Conservation (phyloP, 2,888 invertebrate genomes). For the Amiota mariae region DNA sequence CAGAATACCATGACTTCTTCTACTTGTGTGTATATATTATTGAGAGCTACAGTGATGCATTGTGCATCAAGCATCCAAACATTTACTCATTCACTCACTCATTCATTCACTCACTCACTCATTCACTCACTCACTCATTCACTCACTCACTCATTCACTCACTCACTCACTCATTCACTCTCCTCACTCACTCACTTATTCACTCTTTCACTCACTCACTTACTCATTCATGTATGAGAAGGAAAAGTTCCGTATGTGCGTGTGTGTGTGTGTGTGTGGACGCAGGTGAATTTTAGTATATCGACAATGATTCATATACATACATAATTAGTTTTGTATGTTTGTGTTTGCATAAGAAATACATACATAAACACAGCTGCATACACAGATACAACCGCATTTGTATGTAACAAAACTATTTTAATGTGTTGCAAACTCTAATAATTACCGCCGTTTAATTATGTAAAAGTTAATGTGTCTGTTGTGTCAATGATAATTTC, state of each 20-base stretch:
- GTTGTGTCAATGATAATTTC: constrained; percentile 19
- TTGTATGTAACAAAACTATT: too few relatives aligned
- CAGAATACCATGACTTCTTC: constrained; percentile 1
- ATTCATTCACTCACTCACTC: neutral
- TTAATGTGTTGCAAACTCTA: neutral
- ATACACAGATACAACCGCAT: too few relatives aligned
- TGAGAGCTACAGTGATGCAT: constrained; percentile 12
- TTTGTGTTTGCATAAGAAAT: too few relatives aligned
- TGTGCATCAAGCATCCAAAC: neutral
- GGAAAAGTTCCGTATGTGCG: too few relatives aligned
- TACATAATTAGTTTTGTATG: neutral
- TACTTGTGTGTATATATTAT: neutral
- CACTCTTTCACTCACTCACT: neutral
- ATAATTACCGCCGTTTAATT: constrained; percentile 19
- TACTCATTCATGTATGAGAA: too few relatives aligned
- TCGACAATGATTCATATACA: neutral
- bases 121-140: neutral
- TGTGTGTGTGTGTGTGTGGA: too few relatives aligned
- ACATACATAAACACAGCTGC: too few relatives aligned
- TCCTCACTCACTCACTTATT: too few relatives aligned
- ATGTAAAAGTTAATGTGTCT: constrained; percentile 22
- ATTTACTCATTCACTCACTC: neutral
- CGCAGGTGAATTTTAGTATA: too few relatives aligned
- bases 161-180: neutral
- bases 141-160: neutral